These are phyloP conservation scores for Arizona elegans DNA, from an alignment of 2,113 vertebrate species.

Conservation along the genomic window DNA sequence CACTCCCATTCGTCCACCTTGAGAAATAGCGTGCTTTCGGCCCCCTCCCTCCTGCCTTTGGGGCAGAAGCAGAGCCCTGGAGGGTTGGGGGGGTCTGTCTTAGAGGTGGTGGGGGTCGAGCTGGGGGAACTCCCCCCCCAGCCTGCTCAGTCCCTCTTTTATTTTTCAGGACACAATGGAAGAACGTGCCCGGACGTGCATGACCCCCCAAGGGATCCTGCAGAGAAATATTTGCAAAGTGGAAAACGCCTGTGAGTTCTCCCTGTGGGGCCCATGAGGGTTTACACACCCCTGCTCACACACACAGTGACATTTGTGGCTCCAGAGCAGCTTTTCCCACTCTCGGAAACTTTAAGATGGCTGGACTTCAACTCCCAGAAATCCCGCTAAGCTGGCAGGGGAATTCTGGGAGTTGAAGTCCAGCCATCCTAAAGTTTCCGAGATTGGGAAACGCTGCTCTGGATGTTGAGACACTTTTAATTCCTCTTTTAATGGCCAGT, in stretches of 20 bases:
- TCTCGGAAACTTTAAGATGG: no score
- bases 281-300: not conserved
- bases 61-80: not conserved
- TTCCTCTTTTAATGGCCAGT: not conserved
- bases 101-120: no score
- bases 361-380: no score
- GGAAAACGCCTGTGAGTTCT: not conserved
- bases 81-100: no score
- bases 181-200: accelerated
- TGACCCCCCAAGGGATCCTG: not conserved
- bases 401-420: not conserved
- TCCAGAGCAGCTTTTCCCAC: not conserved
- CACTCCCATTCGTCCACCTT: no score
- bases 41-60: not conserved
- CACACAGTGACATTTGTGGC: not conserved
- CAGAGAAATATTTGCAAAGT: not conserved
- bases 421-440: not conserved
- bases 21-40: not conserved
- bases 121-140: no score
- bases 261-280: not conserved
- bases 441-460: not conserved
- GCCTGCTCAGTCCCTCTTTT: not conserved
- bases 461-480: not conserved
- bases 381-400: no score
- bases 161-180: not conserved